Evolutionary conservation across 2,888 invertebrate species (phyloP).

Genomic region (Thecophora atra): DNA sequence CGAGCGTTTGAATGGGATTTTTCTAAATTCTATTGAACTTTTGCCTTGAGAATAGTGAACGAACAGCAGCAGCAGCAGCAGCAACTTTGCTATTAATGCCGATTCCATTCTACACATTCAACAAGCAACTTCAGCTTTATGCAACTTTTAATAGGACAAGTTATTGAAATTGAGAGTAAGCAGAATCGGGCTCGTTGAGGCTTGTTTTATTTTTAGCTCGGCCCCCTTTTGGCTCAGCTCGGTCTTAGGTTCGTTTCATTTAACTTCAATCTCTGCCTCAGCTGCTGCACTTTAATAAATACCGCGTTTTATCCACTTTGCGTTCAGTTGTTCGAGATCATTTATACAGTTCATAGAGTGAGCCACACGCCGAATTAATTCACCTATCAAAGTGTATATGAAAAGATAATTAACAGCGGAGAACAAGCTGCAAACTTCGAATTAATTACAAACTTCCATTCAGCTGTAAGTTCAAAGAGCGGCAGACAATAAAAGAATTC

Average conservation of each 20-base stretch:
- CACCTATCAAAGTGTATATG: too few relatives aligned
- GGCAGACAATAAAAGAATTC: too few relatives aligned
- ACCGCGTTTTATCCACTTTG: background rate
- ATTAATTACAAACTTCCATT: too few relatives aligned
- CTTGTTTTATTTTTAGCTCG: background rate
- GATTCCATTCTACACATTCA: too few relatives aligned
- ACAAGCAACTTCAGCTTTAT: background rate
- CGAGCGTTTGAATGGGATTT: background rate
- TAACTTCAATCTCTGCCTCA: background rate
- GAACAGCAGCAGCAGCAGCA: too few relatives aligned
- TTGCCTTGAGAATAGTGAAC: background rate
- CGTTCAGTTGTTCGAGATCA: slow-evolving; percentile 2
- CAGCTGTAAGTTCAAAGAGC: too few relatives aligned
- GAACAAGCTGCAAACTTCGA: too few relatives aligned
- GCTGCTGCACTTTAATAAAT: slow-evolving; percentile 2
- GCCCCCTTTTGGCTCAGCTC: background rate
- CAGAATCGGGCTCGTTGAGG: background rate
- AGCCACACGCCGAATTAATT: too few relatives aligned
- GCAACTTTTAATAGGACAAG: slow-evolving; percentile 10
- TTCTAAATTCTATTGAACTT: slow-evolving; percentile 4
- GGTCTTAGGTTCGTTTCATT: too few relatives aligned
- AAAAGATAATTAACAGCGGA: too few relatives aligned
- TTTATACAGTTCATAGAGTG: background rate
- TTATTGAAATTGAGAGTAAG: slow-evolving; percentile 15
- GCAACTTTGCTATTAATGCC: too few relatives aligned